Base-by-base conservation (phyloP, 2,888 invertebrate species). In the Herminia tarsipennalis region DNA sequence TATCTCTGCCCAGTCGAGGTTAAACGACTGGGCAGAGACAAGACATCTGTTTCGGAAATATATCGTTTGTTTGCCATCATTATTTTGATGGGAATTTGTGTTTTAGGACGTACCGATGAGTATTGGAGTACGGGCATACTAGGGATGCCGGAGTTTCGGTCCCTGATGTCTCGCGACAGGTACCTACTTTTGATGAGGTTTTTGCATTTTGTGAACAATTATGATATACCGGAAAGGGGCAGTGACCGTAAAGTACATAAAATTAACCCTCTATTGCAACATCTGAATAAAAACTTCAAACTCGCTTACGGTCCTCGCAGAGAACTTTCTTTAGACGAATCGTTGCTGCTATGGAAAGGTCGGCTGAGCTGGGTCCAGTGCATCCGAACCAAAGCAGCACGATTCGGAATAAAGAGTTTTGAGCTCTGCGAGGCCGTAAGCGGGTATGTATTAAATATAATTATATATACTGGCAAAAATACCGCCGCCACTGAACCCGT, bases 331-430 rank as follows among this genome's bases (percentile, higher is more conserved):
- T n/a, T 51, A 30, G 52, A 60, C 30, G 57, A 64, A 36, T 56
- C 57, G 16, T 29, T 6, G n/a, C n/a, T n/a, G n/a, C n/a, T n/a
- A n/a, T n/a, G n/a, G n/a, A n/a, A n/a, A n/a, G n/a, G n/a, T n/a
- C 30, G 43, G 8, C 17, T 49, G 16, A 45, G 17, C 12, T 57
- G 59, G 54, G 12, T 54, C 3, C 52, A 54, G 27, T 45, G 54
- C 38, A 56, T 56, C 33, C 45, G 52, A 4, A 22, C 57, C 17
- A 61, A 61, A 28, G 51, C 49, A 16, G 53, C 51, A 14, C 32
- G 58, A 27, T 54, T 58, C 27, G 61, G 55, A 3, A 56, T 56
- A 2, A 61, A 61, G 28, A 33, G 21, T 8, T 57, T 37, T 29
- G 54, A 56, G 9, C 24, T 57, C 1, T 54, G 56, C 2, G 56